Conservation (phyloP, 2,888 invertebrate genomes). For the Calliphora vomitoria region DNA sequence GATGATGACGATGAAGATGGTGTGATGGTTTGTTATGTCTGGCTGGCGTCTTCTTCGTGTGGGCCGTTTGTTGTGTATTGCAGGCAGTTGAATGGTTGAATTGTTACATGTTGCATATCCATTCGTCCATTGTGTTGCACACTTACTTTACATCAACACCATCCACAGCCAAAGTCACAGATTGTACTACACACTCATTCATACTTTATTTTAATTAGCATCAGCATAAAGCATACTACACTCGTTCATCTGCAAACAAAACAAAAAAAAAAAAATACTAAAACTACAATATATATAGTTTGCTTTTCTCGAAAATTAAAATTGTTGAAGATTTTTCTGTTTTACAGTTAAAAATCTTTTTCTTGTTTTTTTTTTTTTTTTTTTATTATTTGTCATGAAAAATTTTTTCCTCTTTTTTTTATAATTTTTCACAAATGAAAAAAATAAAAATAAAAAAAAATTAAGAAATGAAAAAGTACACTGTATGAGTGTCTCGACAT, state of each 20-base stretch:
- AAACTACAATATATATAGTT: not conserved
- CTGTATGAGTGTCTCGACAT: constrained; percentile 53
- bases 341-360: constrained; percentile 59
- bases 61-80: constrained; percentile 66
- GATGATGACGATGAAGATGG: constrained; percentile 14
- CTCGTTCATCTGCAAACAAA: constrained; percentile 31
- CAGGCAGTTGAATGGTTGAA: constrained; percentile 44
- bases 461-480: constrained; percentile 42
- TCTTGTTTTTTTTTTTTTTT: no score
- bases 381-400: constrained; percentile 61
- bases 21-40: constrained; percentile 51
- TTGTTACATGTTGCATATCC: constrained; percentile 63
- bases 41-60: constrained; percentile 72
- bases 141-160: constrained; percentile 56
- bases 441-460: constrained; percentile 27
- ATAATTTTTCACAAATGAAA: constrained; percentile 8
- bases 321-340: constrained; percentile 46
- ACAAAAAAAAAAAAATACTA: not conserved
- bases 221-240: constrained; percentile 25
- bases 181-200: constrained; percentile 34
- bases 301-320: constrained; percentile 58
- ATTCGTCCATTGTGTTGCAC: constrained; percentile 61
- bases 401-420: constrained; percentile 62
- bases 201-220: constrained; percentile 60
- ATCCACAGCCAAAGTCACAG: constrained; percentile 45